Evolutionary conservation across 2,888 invertebrate genomes (phyloP).

Genomic region (Drosophila atripex): DNA sequence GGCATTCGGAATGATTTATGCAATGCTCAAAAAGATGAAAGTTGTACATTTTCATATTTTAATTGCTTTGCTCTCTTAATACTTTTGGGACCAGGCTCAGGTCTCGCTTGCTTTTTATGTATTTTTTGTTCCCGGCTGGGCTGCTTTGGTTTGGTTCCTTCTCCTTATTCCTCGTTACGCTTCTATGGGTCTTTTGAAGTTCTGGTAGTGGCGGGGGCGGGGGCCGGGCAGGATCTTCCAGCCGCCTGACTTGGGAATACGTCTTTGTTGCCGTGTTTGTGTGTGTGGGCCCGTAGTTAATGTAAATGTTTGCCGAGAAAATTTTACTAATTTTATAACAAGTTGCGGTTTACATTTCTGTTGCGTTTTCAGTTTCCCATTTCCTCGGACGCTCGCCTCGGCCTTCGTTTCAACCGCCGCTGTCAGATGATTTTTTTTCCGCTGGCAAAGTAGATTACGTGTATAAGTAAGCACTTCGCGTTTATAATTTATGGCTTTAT

Average conservation of each 20-base stretch:
- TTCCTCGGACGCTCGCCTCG: slow-evolving; percentile 6
- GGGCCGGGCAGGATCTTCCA: slow-evolving; percentile 6
- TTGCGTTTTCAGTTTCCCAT: slow-evolving; percentile 63
- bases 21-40: slow-evolving; percentile 79
- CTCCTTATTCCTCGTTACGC: slow-evolving; percentile 58
- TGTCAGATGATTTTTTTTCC: slow-evolving; percentile 22
- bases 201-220: slow-evolving; percentile 32
- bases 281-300: slow-evolving; percentile 70
- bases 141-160: slow-evolving; percentile 19
- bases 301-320: slow-evolving; percentile 79
- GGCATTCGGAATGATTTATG: slow-evolving; percentile 78
- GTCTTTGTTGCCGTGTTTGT: slow-evolving; percentile 4
- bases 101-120: slow-evolving; percentile 50
- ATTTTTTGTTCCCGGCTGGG: slow-evolving; percentile 35
- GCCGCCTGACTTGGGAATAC: slow-evolving; percentile 34
- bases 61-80: slow-evolving; percentile 81
- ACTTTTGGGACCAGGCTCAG: slow-evolving; percentile 71
- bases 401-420: slow-evolving; percentile 4
- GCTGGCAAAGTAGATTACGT: slow-evolving; percentile 71
- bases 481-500: slow-evolving; percentile 78
- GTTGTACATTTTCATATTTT: slow-evolving; percentile 81
- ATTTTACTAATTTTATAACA: slow-evolving; percentile 79
- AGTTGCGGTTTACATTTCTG: slow-evolving; percentile 73
- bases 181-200: slow-evolving; percentile 77
- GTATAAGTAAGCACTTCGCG: slow-evolving; percentile 76